Percentiles rank a stretch among this genome's conserved stretches.
phyloP scores from a whole-genome alignment of 2,113 vertebrate genomes.

The Malurus alboscapulatus region DNA sequence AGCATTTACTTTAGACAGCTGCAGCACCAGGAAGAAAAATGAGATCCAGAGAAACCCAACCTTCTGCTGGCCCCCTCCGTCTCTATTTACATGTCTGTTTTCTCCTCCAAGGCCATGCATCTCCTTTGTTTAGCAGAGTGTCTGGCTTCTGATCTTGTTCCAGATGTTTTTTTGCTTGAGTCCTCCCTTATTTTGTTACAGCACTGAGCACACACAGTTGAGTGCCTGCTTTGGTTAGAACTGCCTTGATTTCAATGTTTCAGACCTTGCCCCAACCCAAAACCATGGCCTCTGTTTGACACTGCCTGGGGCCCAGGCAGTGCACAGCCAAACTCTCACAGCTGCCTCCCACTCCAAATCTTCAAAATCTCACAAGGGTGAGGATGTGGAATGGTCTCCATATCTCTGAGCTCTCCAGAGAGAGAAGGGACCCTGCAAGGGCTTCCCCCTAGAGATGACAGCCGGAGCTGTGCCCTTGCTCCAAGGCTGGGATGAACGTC shows the following conservation, averaged over 20 bases:
- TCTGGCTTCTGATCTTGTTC: constrained; percentile 16
- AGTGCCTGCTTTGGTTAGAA: background rate
- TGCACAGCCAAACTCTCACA: background rate
- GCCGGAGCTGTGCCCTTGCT: background rate
- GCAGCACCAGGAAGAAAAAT: constrained; percentile 29
- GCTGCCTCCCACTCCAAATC: background rate
- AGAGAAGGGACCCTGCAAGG: background rate
- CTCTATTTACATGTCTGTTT: constrained; percentile 41
- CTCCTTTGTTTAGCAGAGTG: constrained; percentile 14
- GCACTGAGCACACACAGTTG: background rate
- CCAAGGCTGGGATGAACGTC: background rate
- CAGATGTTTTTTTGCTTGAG: background rate
- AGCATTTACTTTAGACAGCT: constrained; percentile 15
- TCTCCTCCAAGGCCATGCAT: background rate
- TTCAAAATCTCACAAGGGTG: background rate
- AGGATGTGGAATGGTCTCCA: background rate
- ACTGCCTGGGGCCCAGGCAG: background rate
- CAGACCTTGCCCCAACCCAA: background rate
- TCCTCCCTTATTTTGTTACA: background rate
- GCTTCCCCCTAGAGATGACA: background rate
- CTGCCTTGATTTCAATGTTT: background rate
- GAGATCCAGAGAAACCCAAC: constrained; percentile 39
- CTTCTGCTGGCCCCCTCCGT: background rate
- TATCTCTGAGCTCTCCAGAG: background rate
- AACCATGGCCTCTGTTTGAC: background rate